Evolutionary conservation across 2,888 invertebrate species (phyloP).

Genomic region (Lissocephala sabroskyi): DNA sequence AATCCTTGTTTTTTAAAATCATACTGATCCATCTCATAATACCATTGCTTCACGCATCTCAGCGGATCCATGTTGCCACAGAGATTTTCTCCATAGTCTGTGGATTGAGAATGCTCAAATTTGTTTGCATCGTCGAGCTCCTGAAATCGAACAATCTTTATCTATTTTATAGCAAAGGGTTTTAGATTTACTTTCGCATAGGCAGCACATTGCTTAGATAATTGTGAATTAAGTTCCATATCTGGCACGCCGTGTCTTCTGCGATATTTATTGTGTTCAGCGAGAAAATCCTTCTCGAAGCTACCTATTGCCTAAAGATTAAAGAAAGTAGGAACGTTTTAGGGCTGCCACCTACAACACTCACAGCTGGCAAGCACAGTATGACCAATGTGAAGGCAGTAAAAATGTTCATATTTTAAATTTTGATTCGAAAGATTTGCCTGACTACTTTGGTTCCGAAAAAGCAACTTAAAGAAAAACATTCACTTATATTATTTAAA

Average conservation of each 20-base stretch:
- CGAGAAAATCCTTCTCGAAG: not conserved
- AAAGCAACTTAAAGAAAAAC: no score
- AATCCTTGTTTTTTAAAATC: conserved; percentile 78
- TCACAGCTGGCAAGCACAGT: no score
- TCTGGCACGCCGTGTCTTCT: not conserved
- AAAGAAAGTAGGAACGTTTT: no score
- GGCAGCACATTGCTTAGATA: not conserved
- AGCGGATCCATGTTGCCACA: conserved; percentile 78
- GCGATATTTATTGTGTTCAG: conserved; percentile 1
- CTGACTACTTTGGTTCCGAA: no score
- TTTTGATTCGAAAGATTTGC: no score
- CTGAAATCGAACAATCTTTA: not conserved
- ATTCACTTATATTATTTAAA: no score
- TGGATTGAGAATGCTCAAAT: no score
- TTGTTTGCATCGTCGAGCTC: not conserved
- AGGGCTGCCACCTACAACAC: no score
- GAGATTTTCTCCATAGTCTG: conserved; percentile 84
- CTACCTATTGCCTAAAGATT: no score
- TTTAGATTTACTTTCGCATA: not conserved
- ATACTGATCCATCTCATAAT: conserved; percentile 80
- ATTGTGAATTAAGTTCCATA: not conserved
- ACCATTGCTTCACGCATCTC: conserved; percentile 88
- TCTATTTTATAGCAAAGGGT: not conserved
- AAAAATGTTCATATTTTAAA: no score
- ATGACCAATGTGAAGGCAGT: no score